These are phyloP conservation scores for Electrophaes corylata DNA, from an alignment of 2,888 invertebrate genomes.

Conservation along the genomic window DNA sequence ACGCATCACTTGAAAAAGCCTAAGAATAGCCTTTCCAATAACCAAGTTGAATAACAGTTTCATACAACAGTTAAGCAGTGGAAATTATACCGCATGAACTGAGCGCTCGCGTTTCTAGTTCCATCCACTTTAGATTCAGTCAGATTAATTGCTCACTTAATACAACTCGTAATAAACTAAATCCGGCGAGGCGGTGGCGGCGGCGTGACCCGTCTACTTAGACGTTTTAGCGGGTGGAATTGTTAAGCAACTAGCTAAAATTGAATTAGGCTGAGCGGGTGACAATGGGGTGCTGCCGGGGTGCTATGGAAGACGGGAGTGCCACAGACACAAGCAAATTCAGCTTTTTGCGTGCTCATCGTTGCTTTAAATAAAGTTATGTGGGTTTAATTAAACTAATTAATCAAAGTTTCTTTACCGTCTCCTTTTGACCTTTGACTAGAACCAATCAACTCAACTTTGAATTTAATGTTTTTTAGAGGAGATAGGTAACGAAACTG, in stretches of 20 bases:
- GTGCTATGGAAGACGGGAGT: slow-evolving; percentile 28
- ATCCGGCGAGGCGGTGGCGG: slow-evolving; percentile 61
- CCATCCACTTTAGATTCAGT: slow-evolving; percentile 58
- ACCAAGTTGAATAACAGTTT: slow-evolving; percentile 39
- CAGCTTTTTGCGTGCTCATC: slow-evolving; percentile 48
- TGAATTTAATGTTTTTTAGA: slow-evolving; percentile 7
- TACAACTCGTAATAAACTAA: slow-evolving; percentile 71
- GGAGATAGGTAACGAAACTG: neutral
- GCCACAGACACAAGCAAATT: slow-evolving; percentile 37
- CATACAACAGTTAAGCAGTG: slow-evolving; percentile 57
- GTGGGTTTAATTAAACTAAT: slow-evolving; percentile 28
- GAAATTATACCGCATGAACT: slow-evolving; percentile 58
- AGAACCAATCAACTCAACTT: neutral
- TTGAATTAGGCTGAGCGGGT: slow-evolving; percentile 66
- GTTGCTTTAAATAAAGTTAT: slow-evolving; percentile 33
- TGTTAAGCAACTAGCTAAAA: slow-evolving; percentile 70
- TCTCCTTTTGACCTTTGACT: slow-evolving; percentile 7
- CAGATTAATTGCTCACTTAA: slow-evolving; percentile 70
- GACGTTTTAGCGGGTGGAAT: slow-evolving; percentile 66
- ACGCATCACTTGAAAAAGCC: too few relatives aligned
- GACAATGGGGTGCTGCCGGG: slow-evolving; percentile 42
- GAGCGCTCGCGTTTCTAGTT: slow-evolving; percentile 63
- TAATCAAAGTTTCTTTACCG: slow-evolving; percentile 13
- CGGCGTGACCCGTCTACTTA: slow-evolving; percentile 70
- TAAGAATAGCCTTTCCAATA: slow-evolving; percentile 21